Evolutionary conservation across 2,888 invertebrate species (phyloP).

Genomic region (Eupeodes latifasciatus): DNA sequence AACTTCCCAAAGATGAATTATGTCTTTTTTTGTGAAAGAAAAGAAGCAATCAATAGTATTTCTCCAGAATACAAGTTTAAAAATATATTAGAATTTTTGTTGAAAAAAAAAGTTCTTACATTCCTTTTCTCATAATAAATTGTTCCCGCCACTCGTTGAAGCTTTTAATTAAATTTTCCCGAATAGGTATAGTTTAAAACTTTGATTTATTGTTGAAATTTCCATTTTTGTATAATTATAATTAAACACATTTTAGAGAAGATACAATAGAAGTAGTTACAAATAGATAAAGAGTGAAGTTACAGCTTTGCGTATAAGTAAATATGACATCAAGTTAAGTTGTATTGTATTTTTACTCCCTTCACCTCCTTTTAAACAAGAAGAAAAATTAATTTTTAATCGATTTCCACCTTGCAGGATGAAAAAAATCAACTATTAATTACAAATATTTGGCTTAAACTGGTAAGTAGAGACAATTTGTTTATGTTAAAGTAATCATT

Average conservation of each 20-base stretch:
- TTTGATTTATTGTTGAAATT: conserved; percentile 24
- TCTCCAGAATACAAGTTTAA: too few species aligned
- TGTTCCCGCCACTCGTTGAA: neutral
- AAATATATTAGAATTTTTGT: too few species aligned
- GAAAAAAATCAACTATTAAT: conserved; percentile 98
- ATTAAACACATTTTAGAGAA: neutral
- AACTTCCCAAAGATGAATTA: too few species aligned
- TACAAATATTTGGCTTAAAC: conserved; percentile 97
- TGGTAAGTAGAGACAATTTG: conserved; percentile 88
- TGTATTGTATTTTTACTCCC: neutral
- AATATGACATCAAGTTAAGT: neutral
- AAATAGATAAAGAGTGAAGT: neutral
- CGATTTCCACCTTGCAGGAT: conserved; percentile 89
- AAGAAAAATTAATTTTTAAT: conserved; percentile 24
- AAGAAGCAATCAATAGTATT: too few species aligned
- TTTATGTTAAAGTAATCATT: conserved; percentile 10
- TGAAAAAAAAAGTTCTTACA: neutral
- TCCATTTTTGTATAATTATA: neutral
- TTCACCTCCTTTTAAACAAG: too few species aligned
- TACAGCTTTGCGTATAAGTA: neutral
- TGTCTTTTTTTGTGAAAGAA: too few species aligned
- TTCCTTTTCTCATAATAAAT: neutral
- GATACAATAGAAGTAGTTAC: neutral
- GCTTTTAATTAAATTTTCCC: neutral
- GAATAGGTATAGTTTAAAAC: neutral